Evolutionary conservation across 1,140 invertebrate species (phyloP).

Genomic region (Triops longicaudatus): DNA sequence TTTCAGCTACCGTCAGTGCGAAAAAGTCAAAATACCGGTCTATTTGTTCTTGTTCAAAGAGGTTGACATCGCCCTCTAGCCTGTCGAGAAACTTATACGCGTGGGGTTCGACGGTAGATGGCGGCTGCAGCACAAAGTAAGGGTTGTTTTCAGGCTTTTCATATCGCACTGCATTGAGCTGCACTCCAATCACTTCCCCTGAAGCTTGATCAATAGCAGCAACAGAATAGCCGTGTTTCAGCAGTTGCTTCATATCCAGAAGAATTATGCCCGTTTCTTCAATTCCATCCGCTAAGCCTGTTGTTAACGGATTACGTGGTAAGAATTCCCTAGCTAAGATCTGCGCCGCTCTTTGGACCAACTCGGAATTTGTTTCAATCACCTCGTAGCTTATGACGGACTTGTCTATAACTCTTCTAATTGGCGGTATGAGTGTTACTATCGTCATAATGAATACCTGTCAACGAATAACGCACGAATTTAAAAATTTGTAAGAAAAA

Average conservation of each 20-base stretch:
- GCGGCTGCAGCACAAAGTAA: background rate
- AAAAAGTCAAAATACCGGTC: background rate
- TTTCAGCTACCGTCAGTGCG: background rate
- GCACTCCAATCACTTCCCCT: background rate
- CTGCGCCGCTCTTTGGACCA: background rate
- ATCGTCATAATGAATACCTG: background rate
- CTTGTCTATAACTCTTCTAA: background rate
- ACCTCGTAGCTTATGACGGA: background rate
- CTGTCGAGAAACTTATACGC: background rate
- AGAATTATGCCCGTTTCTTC: background rate
- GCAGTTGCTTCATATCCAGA: background rate
- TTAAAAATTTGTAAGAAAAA: too few species aligned
- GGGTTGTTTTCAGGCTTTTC: background rate
- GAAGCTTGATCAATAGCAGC: background rate
- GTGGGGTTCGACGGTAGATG: background rate
- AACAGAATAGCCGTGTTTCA: background rate
- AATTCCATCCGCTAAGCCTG: background rate
- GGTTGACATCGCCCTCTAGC: background rate
- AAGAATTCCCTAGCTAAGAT: background rate
- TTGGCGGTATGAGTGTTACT: background rate
- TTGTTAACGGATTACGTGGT: background rate
- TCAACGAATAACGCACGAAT: background rate
- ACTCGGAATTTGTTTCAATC: background rate
- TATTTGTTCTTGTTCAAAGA: background rate
- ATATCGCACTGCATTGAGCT: background rate